Evolutionary conservation across 1,140 invertebrate species (phyloP).

Genomic region (Macrobrachium rosenbergii): DNA sequence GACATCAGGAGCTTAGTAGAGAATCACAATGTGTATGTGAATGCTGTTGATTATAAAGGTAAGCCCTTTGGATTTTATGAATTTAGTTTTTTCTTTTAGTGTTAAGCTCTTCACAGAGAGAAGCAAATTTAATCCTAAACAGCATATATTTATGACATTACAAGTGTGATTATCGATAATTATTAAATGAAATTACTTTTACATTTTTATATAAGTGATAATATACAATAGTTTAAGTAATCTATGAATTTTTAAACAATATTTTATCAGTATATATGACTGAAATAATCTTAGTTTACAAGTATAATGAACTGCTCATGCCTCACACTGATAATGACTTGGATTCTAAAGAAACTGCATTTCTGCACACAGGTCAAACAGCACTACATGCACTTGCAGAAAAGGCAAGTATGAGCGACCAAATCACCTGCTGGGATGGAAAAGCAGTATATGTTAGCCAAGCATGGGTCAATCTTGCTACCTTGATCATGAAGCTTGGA

Average conservation of each 20-base stretch:
- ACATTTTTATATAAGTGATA: no score
- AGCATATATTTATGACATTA: no score
- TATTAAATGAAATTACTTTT: no score
- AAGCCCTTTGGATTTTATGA: not conserved
- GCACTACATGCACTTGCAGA: conserved; percentile 49
- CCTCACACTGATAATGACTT: not conserved
- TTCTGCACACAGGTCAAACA: conserved; percentile 17
- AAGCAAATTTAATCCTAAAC: no score
- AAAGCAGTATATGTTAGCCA: conserved; percentile 42
- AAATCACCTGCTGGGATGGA: conserved; percentile 48
- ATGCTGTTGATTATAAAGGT: conserved; percentile 53
- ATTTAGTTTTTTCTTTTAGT: not conserved
- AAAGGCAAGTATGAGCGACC: conserved; percentile 28
- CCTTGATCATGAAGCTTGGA: conserved; percentile 35
- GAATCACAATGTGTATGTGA: conserved; percentile 36
- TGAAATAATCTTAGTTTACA: no score
- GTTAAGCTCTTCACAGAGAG: not conserved
- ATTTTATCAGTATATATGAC: no score
- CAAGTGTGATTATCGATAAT: no score
- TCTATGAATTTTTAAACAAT: no score
- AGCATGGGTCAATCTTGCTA: conserved; percentile 44
- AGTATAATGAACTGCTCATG: no score
- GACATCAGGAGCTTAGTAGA: conserved; percentile 46
- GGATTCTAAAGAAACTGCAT: not conserved
- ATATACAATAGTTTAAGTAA: no score